These are phyloP conservation scores for Parambassis ranga DNA, from an alignment of 2,797 vertebrate genomes.

Conservation along the genomic window DNA sequence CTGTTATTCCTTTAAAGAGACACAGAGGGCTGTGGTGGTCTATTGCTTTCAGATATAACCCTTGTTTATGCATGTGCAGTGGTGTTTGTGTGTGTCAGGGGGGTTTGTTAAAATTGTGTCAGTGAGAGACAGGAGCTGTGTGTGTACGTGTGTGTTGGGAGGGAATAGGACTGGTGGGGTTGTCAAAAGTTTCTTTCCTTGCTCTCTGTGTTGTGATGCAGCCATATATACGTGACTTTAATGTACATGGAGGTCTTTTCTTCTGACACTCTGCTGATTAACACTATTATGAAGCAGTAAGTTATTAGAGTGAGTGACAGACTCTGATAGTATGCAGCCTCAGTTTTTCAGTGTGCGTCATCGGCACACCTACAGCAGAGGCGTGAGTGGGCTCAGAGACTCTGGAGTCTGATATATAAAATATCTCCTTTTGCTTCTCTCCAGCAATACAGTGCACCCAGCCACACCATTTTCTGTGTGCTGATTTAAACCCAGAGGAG, in stretches of 20 bases:
- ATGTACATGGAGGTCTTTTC: not conserved
- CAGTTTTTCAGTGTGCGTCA: slow-evolving; percentile 51
- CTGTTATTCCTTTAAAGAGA: slow-evolving; percentile 33
- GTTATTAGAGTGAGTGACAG: not conserved
- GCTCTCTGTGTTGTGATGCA: not conserved
- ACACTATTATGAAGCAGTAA: not conserved
- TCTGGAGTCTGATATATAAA: slow-evolving; percentile 34
- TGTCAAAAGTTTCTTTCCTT: slow-evolving; percentile 18
- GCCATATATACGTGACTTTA: not conserved
- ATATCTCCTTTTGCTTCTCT: slow-evolving; percentile 19
- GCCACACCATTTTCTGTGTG: slow-evolving; percentile 23
- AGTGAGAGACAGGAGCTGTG: slow-evolving; percentile 35
- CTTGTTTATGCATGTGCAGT: slow-evolving; percentile 31
- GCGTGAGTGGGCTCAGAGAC: slow-evolving; percentile 42
- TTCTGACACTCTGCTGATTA: not conserved
- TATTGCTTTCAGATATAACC: not conserved
- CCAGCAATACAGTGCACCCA: slow-evolving; percentile 52
- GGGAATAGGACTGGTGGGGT: not conserved
- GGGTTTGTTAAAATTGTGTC: slow-evolving; percentile 57
- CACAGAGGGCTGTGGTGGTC: slow-evolving; percentile 48
- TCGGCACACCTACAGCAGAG: slow-evolving; percentile 58
- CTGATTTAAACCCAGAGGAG: slow-evolving; percentile 45
- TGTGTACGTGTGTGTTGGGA: not conserved
- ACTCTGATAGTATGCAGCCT: slow-evolving; percentile 13
- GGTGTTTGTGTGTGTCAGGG: not conserved